Evolutionary conservation across 2,888 invertebrate species (phyloP).

Genomic region (Chrysina gloriosa): DNA sequence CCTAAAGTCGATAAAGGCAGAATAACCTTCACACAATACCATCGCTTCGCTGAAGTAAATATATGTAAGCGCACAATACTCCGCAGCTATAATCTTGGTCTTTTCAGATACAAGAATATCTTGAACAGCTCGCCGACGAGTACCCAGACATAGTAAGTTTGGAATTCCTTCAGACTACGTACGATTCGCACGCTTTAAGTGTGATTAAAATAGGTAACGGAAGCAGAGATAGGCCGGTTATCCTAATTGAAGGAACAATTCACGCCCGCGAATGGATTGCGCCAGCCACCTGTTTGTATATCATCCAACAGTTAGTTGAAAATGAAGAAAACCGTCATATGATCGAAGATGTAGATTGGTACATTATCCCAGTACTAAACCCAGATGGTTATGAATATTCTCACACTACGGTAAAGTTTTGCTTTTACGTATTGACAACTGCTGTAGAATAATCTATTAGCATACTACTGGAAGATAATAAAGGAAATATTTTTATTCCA

Average conservation of each 20-base stretch:
- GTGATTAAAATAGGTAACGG: conserved; percentile 73
- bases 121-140: conserved; percentile 24
- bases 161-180: conserved; percentile 71
- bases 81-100: no score
- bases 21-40: neutral
- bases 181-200: conserved; percentile 62
- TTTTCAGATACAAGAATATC: neutral
- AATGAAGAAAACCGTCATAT: conserved; percentile 69
- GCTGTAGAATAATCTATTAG: no score
- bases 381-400: conserved; percentile 79
- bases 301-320: conserved; percentile 73
- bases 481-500: no score
- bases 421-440: no score
- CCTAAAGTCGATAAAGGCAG: neutral
- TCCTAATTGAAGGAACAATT: conserved; percentile 72
- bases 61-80: no score
- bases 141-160: conserved; percentile 67
- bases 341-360: conserved; percentile 74
- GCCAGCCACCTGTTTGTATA: conserved; percentile 73
- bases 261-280: conserved; percentile 81
- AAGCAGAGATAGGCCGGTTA: conserved; percentile 68
- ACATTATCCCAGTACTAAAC: conserved; percentile 75
- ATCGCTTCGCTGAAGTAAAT: neutral
- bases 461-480: no score
- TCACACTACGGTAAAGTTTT: conserved; percentile 64